Evolutionary conservation across 2,113 vertebrate genomes (phyloP).

Genomic region (Malurus elegans): DNA sequence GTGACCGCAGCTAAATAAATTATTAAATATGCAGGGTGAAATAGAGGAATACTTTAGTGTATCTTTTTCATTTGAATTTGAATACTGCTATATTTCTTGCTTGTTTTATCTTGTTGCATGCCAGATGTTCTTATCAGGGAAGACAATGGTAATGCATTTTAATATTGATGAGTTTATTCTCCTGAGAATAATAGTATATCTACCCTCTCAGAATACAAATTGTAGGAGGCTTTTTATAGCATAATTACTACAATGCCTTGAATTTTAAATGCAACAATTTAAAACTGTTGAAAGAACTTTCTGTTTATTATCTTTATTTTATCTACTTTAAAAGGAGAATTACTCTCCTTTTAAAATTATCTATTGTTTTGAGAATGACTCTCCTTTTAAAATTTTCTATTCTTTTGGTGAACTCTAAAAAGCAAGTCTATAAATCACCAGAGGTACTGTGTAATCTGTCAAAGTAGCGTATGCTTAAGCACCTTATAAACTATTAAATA

Average conservation of each 20-base stretch:
- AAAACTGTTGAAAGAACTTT: background rate
- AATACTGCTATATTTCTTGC: background rate
- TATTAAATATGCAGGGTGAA: background rate
- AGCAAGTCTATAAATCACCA: background rate
- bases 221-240: conserved; percentile 17
- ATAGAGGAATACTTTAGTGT: background rate
- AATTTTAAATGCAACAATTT: conserved; percentile 44
- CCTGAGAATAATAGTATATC: conserved; percentile 55
- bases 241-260: background rate
- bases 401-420: background rate
- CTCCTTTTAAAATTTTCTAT: background rate
- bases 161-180: conserved; percentile 78
- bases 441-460: background rate
- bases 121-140: conserved; percentile 33
- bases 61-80: background rate
- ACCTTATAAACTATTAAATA: conserved; percentile 3
- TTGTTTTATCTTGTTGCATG: conserved; percentile 33
- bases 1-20: background rate
- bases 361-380: background rate
- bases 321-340: background rate
- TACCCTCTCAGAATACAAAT: conserved; percentile 68
- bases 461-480: background rate
- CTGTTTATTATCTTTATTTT: background rate
- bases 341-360: background rate
- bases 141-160: conserved; percentile 58